Evolutionary conservation across 2,113 vertebrate genomes (phyloP), one percentile per base, ranked within the genome.

Genomic region (Rhinopomastus cyanomelas): DNA sequence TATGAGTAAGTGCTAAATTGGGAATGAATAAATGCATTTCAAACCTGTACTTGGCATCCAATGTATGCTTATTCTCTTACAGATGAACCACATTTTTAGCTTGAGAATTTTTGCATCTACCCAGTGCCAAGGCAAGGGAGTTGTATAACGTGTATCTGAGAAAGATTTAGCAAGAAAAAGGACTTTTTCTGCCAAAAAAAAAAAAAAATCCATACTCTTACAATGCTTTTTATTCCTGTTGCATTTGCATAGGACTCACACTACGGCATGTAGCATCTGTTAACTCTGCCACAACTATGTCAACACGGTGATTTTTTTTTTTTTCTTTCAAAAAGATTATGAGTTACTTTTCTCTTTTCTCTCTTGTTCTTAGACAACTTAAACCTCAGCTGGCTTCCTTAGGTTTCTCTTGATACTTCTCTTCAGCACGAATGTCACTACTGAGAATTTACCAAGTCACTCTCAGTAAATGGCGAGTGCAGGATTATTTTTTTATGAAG

Each of bases 1-100:
- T 90, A 77, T 57, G 78, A 92, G 81, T 74, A 96, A 81, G 61
- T 91, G 81, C 87, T 95, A 97, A 96, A 96, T 88, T 27, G 56
- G 92, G 83, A 87, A 89, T 93, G 83, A 97, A 96, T 96, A 94
- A 90, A 88, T 65, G 52, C 6, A 66, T 81, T 95, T 93, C 87
- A 78, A 94, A 95, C 88, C 69, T 18, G 6, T 39, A 82, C 29
- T 94, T 97, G 95, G 90, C 87, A 94, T 72, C 76, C 72, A 81
- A 60, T 81, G 19, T 66, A 57, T 76, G 59, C 67, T 81, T 80
- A 64, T 86, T 93, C 71, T 90, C 65, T 67, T 81, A 77, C 17
- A 85, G 80, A 94, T 77, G 88, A 96, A 96, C 56, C 27, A 83
- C 71, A 82, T 78, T 94, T 91, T 88, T 55, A 81, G 87, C 73